Evolutionary conservation across 2,888 invertebrate genomes (phyloP).

Genomic region (Cosmopolites sordidus): DNA sequence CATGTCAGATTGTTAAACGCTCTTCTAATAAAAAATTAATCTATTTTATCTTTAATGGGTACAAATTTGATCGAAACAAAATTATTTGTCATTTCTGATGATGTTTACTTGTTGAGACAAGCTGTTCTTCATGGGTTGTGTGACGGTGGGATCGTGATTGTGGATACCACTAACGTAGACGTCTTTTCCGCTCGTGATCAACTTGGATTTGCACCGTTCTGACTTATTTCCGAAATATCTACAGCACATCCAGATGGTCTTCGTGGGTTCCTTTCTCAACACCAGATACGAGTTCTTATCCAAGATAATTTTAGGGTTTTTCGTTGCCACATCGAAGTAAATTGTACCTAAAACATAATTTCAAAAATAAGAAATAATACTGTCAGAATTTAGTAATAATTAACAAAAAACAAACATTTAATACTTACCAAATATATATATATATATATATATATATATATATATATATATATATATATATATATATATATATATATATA

Average conservation of each 20-base stretch:
- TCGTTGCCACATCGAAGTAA: conserved; percentile 34
- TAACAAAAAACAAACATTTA: no score
- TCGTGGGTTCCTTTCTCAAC: conserved; percentile 20
- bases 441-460: no score
- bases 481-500: no score
- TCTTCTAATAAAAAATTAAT: no score
- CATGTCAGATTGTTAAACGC: no score
- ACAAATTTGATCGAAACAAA: no score
- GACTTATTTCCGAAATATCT: conserved; percentile 29
- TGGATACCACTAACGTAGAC: conserved; percentile 34
- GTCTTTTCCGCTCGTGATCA: conserved; percentile 34
- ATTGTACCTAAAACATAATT: conserved; percentile 34
- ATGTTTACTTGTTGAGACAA: conserved; percentile 31
- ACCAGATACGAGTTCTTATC: conserved; percentile 28
- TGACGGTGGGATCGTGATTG: conserved; percentile 31
- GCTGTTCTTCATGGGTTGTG: conserved; percentile 27
- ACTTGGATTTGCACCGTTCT: conserved; percentile 33
- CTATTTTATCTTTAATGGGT: no score
- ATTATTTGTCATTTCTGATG: conserved; percentile 12
- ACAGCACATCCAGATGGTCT: conserved; percentile 32
- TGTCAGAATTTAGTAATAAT: no score
- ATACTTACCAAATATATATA: no score
- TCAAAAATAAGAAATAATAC: no score
- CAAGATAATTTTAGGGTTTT: conserved; percentile 35
- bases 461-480: no score